Percentiles rank a stretch among this genome's conserved stretches.
phyloP scores from a whole-genome alignment of 2,113 vertebrate species.

The Peromyscus californicus region DNA sequence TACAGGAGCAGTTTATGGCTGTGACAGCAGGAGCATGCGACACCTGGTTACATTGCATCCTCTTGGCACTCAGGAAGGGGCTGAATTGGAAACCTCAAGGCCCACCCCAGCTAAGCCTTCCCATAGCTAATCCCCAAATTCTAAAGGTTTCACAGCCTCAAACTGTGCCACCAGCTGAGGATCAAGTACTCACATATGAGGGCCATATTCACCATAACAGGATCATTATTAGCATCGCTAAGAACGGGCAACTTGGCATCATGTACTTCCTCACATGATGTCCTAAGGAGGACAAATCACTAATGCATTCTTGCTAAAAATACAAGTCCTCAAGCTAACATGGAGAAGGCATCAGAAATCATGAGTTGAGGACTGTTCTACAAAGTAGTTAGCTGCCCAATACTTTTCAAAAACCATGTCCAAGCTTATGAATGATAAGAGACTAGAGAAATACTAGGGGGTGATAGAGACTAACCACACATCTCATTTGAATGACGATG shows the following conservation, averaged over 20 bases:
- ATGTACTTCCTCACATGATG: not conserved
- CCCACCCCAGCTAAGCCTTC: not conserved
- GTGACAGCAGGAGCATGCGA: not conserved
- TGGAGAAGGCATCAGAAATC: not conserved
- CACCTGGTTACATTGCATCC: too few relatives aligned
- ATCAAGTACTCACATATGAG: too few relatives aligned
- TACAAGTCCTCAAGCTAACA: not conserved
- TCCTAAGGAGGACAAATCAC: not conserved
- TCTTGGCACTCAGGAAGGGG: not conserved
- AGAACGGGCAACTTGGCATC: not conserved
- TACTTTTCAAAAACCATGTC: not conserved
- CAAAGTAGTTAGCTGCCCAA: not conserved
- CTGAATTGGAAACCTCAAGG: not conserved
- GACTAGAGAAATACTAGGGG: not conserved
- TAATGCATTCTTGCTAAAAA: constrained; percentile 3
- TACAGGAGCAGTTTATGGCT: not conserved
- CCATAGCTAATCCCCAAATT: not conserved
- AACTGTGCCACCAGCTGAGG: not conserved
- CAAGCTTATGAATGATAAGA: constrained; percentile 4
- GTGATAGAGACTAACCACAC: not conserved
- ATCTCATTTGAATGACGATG: not conserved
- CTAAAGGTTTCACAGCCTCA: not conserved
- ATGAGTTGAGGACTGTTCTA: not conserved
- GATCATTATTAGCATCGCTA: not conserved
- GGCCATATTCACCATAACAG: not conserved